These are phyloP conservation scores for Mesorhabditis belari DNA, from an alignment of 2,888 invertebrate species.

Conservation along the genomic window DNA sequence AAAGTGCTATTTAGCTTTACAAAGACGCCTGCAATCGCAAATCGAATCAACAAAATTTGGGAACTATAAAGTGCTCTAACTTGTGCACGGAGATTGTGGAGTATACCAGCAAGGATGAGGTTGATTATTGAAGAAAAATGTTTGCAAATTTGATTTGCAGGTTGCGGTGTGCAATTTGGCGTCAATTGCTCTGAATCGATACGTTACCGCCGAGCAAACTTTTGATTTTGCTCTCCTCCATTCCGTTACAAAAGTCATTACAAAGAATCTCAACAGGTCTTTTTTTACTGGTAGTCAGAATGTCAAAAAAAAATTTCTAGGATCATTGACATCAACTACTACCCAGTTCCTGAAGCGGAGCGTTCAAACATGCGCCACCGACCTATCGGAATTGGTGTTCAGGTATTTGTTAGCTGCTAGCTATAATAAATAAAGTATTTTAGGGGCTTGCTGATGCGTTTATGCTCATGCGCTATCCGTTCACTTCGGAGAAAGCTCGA, in stretches of 20 bases:
- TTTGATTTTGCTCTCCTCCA: constrained; percentile 83
- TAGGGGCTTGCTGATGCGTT: constrained; percentile 88
- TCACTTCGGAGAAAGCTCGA: constrained; percentile 78
- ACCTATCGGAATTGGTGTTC: constrained; percentile 79
- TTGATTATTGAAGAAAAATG: background rate
- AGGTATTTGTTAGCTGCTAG: constrained; percentile 54
- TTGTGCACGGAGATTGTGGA: constrained; percentile 95
- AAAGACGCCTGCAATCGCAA: constrained; percentile 86
- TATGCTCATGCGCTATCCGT: constrained; percentile 83
- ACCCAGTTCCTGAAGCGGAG: constrained; percentile 76
- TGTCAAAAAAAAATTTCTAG: constrained; percentile 56
- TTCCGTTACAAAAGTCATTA: constrained; percentile 60
- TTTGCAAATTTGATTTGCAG: constrained; percentile 47
- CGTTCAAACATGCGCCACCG: constrained; percentile 74
- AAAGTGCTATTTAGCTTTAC: background rate
- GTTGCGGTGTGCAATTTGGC: constrained; percentile 95
- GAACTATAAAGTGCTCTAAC: constrained; percentile 95
- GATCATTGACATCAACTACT: constrained; percentile 91
- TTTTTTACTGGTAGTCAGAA: background rate
- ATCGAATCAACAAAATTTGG: constrained; percentile 93
- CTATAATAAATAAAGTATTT: background rate
- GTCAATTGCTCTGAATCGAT: constrained; percentile 91
- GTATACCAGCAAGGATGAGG: constrained; percentile 62
- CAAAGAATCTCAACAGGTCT: background rate
- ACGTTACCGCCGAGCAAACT: constrained; percentile 68